These are phyloP conservation scores for Pelochelys cantorii DNA, from an alignment of 2,797 vertebrate genomes.

Conservation along the genomic window DNA sequence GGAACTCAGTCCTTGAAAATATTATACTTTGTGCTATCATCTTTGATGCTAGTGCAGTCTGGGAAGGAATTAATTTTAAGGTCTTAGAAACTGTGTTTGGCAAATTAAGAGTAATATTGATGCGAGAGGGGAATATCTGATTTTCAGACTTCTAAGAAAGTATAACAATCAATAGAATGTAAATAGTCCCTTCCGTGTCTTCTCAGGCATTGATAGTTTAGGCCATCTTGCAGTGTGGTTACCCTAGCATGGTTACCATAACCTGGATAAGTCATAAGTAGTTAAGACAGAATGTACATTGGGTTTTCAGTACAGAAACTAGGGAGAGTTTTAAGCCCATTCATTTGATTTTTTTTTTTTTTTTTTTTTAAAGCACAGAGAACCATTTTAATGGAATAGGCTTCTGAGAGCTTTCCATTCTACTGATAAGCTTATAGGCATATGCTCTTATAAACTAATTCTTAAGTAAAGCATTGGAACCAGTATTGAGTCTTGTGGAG, in stretches of 20 bases:
- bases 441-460: neutral
- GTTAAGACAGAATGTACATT: neutral
- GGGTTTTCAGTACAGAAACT: neutral
- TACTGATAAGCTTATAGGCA: neutral
- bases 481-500: neutral
- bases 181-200: neutral
- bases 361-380: neutral
- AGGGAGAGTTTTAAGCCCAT: neutral
- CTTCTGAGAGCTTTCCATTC: neutral
- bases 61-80: neutral
- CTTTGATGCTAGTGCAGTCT: neutral
- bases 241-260: rapidly evolving
- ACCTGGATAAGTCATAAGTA: neutral
- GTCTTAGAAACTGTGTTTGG: neutral
- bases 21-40: rapidly evolving
- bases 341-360: neutral
- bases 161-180: neutral
- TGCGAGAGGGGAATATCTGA: neutral
- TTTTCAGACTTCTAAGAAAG: rapidly evolving
- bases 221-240: neutral
- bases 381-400: neutral
- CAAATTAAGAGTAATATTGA: neutral
- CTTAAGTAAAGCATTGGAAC: neutral
- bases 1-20: neutral
- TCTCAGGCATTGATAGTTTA: neutral